Conservation (phyloP, 2,113 vertebrate species). For the Pica pica region DNA sequence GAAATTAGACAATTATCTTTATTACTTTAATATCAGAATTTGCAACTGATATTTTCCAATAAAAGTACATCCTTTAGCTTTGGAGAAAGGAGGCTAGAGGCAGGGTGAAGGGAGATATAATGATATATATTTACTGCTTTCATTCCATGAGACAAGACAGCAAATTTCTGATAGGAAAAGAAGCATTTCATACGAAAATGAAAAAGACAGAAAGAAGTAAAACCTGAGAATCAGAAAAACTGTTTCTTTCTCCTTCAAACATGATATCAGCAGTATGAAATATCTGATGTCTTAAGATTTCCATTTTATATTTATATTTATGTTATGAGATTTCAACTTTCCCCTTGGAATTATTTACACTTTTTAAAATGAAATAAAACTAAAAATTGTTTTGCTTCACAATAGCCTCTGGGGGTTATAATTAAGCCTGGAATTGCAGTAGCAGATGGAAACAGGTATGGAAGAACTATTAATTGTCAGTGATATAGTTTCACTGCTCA, state of each 20-base stretch:
- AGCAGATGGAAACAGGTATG: background rate
- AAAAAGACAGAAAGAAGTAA: background rate
- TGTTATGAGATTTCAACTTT: background rate
- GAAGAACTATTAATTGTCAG: background rate
- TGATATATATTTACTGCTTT: background rate
- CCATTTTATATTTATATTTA: background rate
- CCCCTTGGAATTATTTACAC: background rate
- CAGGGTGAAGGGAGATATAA: background rate
- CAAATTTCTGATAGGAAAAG: background rate
- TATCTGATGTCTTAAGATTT: background rate
- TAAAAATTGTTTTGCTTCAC: background rate
- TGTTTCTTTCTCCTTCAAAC: background rate
- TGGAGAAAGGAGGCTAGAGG: background rate
- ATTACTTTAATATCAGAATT: background rate
- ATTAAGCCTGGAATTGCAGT: background rate
- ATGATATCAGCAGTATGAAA: background rate
- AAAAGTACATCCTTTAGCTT: background rate
- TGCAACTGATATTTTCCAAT: background rate
- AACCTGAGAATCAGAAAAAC: background rate
- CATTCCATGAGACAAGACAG: background rate
- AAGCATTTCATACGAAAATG: background rate
- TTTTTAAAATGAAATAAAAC: background rate
- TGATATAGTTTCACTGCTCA: background rate
- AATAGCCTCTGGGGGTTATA: background rate
- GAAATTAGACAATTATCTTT: constrained; percentile 21